Evolutionary conservation across 2,888 invertebrate genomes (phyloP), one percentile per base, ranked within the genome.

Genomic region (Bellardia bayeri): DNA sequence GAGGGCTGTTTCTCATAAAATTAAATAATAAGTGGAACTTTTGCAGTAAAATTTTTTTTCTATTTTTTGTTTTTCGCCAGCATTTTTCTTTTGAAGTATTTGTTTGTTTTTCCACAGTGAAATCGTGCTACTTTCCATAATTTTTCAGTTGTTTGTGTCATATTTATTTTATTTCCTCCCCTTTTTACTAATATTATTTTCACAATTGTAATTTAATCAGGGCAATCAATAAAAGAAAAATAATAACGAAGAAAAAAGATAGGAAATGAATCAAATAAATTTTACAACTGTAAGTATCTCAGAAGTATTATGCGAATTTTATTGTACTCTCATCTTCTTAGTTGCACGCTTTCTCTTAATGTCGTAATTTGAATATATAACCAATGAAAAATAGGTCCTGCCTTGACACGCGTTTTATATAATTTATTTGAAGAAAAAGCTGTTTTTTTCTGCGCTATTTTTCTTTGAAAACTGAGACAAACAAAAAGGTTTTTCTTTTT

Each of bases 221-320:
- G 84, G 87, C 84, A 87, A 87, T 87, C 87, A 87, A 87, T 87
- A 85, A 80, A 63, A 75, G 64, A 82, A 84, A 69, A 64, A 71
- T 61, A 76, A 80, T 42, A 75, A 68, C 37, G 54, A 63, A 40
- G 54, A 64, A 45, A 69, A 42, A 54, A 54, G 0, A 37, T 6
- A 3, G 37, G 37, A 51, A 16, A 42, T 61, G 30, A 71, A 72
- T 56, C 42, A 16, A 54, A 78, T 63, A 76, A 69, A 69, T 54
- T 76, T 66, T 49, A 14, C 37, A 42, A 54, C 54, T 40, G 30
- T 13, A 16, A 66, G 13, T 58, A 40, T 75, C 16, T 75, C 3
- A 54, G 3, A 58, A 66, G 40, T 33, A 68, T 30, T 40, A 13
- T 61, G 30, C 1, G 30, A 9, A 33, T 16, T 61, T 30, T 61